These are phyloP conservation scores for Lithophane ornitopus DNA, from an alignment of 2,888 invertebrate species.

Conservation along the genomic window DNA sequence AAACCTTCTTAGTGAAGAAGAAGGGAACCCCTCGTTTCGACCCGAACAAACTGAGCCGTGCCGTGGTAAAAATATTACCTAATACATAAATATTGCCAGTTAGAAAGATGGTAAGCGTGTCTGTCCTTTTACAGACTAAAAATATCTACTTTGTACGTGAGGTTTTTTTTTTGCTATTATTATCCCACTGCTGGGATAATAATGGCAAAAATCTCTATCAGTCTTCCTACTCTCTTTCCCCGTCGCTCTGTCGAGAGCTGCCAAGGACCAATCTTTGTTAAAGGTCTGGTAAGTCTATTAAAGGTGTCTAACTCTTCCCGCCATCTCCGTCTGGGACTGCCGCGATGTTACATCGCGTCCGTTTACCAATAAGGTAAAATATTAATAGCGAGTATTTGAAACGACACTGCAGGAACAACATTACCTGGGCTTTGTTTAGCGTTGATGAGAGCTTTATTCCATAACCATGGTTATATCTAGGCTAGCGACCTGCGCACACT, in stretches of 20 bases:
- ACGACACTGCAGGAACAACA: background rate
- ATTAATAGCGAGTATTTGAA: background rate
- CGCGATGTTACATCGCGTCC: too few species aligned
- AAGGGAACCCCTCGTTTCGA: background rate
- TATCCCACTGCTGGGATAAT: too few species aligned
- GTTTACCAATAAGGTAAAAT: too few species aligned
- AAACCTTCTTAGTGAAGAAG: background rate
- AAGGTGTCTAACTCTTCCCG: too few species aligned
- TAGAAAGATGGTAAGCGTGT: background rate
- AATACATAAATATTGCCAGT: background rate
- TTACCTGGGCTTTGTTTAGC: background rate
- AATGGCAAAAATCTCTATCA: too few species aligned
- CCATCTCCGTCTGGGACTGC: too few species aligned
- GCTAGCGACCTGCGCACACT: too few species aligned
- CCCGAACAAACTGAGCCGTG: background rate
- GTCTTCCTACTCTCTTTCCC: too few species aligned
- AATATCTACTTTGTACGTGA: background rate
- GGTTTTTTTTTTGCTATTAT: too few species aligned
- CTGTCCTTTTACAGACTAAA: background rate
- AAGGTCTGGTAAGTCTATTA: too few species aligned
- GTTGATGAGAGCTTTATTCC: background rate
- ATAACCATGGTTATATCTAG: background rate
- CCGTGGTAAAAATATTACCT: background rate
- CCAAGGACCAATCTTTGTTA: too few species aligned
- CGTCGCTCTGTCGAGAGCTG: too few species aligned